phyloP scores from a whole-genome alignment of 2,888 invertebrate genomes.

The Campaea margaritaria region DNA sequence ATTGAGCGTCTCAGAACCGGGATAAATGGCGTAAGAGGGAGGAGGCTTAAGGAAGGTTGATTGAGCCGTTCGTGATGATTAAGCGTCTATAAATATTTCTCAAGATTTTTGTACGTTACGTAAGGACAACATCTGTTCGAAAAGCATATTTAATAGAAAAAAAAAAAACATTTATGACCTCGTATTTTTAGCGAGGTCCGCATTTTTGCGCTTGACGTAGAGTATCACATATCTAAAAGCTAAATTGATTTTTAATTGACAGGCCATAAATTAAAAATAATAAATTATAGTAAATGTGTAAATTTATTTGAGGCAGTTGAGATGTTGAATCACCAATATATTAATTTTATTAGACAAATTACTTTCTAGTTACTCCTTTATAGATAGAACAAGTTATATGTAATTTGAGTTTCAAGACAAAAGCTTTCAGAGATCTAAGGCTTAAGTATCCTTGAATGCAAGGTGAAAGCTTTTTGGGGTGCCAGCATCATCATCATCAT shows the following conservation, averaged over 20 bases:
- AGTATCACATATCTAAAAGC: constrained; percentile 28
- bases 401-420: background rate
- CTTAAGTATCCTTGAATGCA: too few relatives aligned
- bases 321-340: background rate
- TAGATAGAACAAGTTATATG: background rate
- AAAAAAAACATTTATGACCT: constrained; percentile 9
- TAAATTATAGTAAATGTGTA: constrained; percentile 22
- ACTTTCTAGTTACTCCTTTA: background rate
- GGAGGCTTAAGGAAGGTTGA: too few relatives aligned
- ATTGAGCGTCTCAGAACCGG: too few relatives aligned
- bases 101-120: constrained; percentile 1
- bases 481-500: too few relatives aligned
- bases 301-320: constrained; percentile 10
- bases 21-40: too few relatives aligned
- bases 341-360: background rate
- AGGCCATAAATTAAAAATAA: constrained; percentile 31
- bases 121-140: constrained; percentile 18
- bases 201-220: constrained; percentile 24
- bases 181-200: constrained; percentile 19
- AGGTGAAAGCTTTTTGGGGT: too few relatives aligned
- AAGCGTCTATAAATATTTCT: constrained; percentile 3
- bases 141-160: constrained; percentile 2
- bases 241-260: constrained; percentile 35
- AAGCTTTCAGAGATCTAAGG: too few relatives aligned
- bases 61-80: too few relatives aligned